Evolutionary conservation across 2,888 invertebrate genomes (phyloP).

Genomic region (Heliconius cydno): DNA sequence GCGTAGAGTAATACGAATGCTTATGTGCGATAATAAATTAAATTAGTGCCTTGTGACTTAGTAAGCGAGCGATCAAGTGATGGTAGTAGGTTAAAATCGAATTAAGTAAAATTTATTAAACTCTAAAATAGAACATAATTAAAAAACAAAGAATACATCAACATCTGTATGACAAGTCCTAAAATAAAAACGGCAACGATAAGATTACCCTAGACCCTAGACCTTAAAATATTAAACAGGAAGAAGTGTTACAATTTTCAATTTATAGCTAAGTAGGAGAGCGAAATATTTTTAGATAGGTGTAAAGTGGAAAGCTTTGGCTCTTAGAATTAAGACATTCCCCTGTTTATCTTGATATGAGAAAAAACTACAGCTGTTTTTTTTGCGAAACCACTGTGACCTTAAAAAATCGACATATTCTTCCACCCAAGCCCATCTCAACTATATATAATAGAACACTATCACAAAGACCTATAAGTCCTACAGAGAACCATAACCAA

Average conservation of each 20-base stretch:
- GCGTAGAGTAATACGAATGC: constrained; percentile 31
- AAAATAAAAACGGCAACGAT: too few species aligned
- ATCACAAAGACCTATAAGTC: not conserved
- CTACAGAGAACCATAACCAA: not conserved
- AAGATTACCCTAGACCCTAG: too few species aligned
- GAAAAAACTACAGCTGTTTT: not conserved
- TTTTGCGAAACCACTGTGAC: too few species aligned
- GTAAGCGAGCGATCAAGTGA: not conserved
- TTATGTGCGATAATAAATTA: not conserved
- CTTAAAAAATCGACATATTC: too few species aligned
- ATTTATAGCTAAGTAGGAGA: not conserved
- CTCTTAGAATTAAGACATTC: not conserved
- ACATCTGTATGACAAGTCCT: too few species aligned
- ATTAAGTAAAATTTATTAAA: too few species aligned
- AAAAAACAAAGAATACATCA: too few species aligned
- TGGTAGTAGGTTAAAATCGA: too few species aligned
- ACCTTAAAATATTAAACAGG: too few species aligned
- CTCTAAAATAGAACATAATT: too few species aligned
- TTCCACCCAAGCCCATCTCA: not conserved
- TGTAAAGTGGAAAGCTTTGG: not conserved
- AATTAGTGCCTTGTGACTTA: not conserved
- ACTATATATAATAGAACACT: not conserved
- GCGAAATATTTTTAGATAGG: not conserved
- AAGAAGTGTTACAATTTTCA: not conserved
- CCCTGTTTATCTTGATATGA: not conserved